phyloP scores from a whole-genome alignment of 2,888 invertebrate species.

The Diploptera punctata region DNA sequence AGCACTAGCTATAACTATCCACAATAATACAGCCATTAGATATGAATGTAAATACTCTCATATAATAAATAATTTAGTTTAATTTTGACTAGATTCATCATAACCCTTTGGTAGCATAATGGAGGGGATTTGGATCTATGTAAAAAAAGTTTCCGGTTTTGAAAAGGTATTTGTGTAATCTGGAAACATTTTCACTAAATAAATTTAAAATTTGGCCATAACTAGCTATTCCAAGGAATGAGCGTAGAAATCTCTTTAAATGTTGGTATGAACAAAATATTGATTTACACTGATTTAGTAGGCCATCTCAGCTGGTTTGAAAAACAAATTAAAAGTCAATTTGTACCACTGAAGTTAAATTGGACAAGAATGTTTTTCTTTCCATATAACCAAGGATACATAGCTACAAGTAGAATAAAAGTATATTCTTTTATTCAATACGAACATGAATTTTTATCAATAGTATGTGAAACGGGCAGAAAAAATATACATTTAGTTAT shows the following conservation, averaged over 20 bases:
- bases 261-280: not conserved
- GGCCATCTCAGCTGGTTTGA: slow-evolving; percentile 24
- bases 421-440: no score
- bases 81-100: not conserved
- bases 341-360: not conserved
- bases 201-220: not conserved
- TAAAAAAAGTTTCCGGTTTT: not conserved
- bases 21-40: slow-evolving; percentile 25
- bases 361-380: not conserved
- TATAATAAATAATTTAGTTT: not conserved
- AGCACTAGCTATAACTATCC: slow-evolving; percentile 35
- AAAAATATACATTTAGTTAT: no score
- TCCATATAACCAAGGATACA: no score
- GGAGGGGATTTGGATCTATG: not conserved
- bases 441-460: no score
- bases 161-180: not conserved
- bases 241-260: not conserved
- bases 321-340: slow-evolving; percentile 17
- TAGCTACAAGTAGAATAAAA: no score
- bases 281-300: slow-evolving; percentile 25
- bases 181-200: not conserved
- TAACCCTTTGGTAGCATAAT: not conserved
- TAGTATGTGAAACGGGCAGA: no score
- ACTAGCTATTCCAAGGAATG: not conserved
- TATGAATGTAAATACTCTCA: not conserved